Evolutionary conservation across 2,113 vertebrate genomes (phyloP).

Genomic region (Muscicapa adusta): DNA sequence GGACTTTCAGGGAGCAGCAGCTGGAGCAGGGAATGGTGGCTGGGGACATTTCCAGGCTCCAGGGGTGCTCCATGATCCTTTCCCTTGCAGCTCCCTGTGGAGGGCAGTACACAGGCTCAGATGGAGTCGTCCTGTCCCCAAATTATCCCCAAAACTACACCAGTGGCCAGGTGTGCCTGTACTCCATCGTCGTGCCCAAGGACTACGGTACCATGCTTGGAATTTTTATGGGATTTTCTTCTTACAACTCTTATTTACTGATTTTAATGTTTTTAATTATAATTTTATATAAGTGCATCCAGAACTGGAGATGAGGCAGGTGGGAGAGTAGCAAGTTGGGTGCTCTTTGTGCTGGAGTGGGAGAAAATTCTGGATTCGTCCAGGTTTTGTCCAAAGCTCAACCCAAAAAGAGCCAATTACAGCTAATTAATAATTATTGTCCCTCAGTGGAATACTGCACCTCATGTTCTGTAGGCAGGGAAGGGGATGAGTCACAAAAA

Average conservation of each 20-base stretch:
- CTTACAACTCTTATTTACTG: fast-evolving
- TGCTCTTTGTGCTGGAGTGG: neutral
- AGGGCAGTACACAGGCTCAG: conserved; percentile 88
- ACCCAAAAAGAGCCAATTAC: neutral
- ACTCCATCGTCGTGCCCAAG: conserved; percentile 89
- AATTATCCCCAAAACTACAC: conserved; percentile 96
- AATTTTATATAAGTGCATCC: neutral
- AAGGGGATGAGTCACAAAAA: neutral
- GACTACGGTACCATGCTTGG: conserved; percentile 83
- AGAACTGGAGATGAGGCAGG: neutral
- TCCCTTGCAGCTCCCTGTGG: conserved; percentile 87
- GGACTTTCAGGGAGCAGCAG: neutral
- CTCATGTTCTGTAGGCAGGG: neutral
- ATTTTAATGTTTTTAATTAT: neutral
- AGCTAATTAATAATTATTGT: neutral
- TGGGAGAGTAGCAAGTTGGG: neutral
- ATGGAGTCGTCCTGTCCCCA: conserved; percentile 93
- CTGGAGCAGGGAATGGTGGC: neutral
- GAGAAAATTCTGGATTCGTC: neutral
- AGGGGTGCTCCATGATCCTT: neutral
- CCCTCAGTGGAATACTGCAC: neutral
- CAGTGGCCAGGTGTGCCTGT: conserved; percentile 86
- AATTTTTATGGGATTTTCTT: neutral
- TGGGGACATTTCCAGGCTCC: neutral
- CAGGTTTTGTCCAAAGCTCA: neutral